Evolutionary conservation across 1,140 invertebrate genomes (phyloP).

Genomic region (Hyles vespertilio): DNA sequence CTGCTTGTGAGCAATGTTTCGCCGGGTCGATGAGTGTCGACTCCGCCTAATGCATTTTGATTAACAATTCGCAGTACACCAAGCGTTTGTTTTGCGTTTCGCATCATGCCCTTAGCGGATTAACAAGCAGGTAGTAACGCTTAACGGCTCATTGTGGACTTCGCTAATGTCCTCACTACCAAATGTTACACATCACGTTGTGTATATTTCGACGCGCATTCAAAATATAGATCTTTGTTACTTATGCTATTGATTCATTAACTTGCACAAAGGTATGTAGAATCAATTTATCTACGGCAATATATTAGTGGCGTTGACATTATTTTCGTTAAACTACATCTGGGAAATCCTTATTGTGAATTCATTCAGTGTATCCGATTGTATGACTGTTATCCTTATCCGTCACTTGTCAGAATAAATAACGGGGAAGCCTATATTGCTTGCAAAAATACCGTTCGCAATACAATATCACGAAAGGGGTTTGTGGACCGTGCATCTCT

Average conservation of each 20-base stretch:
- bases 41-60: slow-evolving; percentile 4
- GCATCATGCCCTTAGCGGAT: slow-evolving; percentile 48
- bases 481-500: slow-evolving; percentile 46
- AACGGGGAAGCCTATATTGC: slow-evolving; percentile 59
- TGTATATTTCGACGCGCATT: background rate
- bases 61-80: slow-evolving; percentile 26
- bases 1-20: background rate
- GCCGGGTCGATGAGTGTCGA: background rate
- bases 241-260: too few species aligned
- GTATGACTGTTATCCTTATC: slow-evolving; percentile 62
- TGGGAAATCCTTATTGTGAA: slow-evolving; percentile 44
- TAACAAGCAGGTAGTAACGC: slow-evolving; percentile 52
- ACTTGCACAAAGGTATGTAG: too few species aligned
- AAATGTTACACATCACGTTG: slow-evolving; percentile 16
- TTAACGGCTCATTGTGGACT: slow-evolving; percentile 67
- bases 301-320: too few species aligned
- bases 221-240: background rate
- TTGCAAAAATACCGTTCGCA: slow-evolving; percentile 56
- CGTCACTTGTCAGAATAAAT: slow-evolving; percentile 55
- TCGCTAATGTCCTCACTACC: slow-evolving; percentile 43
- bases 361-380: slow-evolving; percentile 52
- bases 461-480: slow-evolving; percentile 54
- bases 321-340: background rate
- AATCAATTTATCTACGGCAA: too few species aligned
- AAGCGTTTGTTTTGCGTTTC: slow-evolving; percentile 25